Evolutionary conservation across 2,888 invertebrate species (phyloP), one percentile per base, ranked within the genome.

Genomic region (Acleris literana): DNA sequence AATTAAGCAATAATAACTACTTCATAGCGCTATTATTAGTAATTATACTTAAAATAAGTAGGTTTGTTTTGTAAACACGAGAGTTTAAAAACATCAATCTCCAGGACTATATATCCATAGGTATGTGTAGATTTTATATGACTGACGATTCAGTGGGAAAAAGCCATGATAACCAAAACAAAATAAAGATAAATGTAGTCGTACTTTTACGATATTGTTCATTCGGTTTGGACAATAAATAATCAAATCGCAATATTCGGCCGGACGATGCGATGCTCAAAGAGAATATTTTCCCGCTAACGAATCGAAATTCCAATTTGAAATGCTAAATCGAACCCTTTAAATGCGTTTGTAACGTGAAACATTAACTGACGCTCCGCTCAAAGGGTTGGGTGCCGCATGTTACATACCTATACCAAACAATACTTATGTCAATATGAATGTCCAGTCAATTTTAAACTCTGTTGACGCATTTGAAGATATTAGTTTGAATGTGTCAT

Each of bases 231-330:
- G 44, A 18, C 60, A 55, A 49, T 61, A 61, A 56, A 65, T 65
- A 56, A 65, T 65, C 60, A 43, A 65, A 55, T 63, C 51, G 56
- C 39, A 39, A 20, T 60, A 29, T 44, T 60, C 54, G 48, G 33
- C 49, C 59, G 22, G 11, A 25, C 43, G 43, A 43, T 29, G 54
- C 25, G 48, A 43, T 46, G 56, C 13, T 60, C 55, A 65, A 65
- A 65, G 65, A 48, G 65, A 44, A 59, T 17, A 49, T 46, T 20
- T 55, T 6, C 44, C 49, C 55, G 65, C 49, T 65, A 65, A 56
- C 60, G 60, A 65, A 65, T 46, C 57, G 46, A 25, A 57, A 57
- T 57, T 57, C 44, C 44, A 46, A 57, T 65, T 46, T 51, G n/a
- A 51, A 51, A 60, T 56, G 25, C 54, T 20, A 52, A 61, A 60